These are phyloP conservation scores for Nannoperca australis DNA, from an alignment of 2,797 vertebrate genomes.

Conservation along the genomic window DNA sequence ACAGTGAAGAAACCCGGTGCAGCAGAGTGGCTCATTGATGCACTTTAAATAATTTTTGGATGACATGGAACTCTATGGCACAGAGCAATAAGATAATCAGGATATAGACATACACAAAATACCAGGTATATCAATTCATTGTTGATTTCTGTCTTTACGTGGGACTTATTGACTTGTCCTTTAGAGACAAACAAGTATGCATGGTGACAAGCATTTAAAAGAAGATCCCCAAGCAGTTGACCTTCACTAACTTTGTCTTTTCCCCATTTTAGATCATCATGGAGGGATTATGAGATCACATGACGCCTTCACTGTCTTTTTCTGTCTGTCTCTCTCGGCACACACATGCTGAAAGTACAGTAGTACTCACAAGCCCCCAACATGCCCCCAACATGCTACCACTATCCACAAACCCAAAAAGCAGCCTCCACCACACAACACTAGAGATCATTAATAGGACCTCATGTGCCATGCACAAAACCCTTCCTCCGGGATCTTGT, in stretches of 20 bases:
- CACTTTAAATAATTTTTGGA: slow-evolving; percentile 15
- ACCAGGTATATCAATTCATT: too few relatives aligned
- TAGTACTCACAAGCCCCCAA: slow-evolving; percentile 35
- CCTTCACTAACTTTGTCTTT: not conserved
- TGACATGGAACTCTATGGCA: not conserved
- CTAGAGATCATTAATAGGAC: slow-evolving; percentile 66
- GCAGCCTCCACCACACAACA: slow-evolving; percentile 40
- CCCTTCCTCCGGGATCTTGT: slow-evolving; percentile 58
- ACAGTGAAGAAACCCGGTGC: not conserved
- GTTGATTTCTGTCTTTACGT: not conserved
- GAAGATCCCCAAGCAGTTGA: not conserved
- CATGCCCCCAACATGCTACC: slow-evolving; percentile 26
- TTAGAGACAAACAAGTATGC: not conserved
- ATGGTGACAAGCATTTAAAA: not conserved
- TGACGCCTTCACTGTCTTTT: slow-evolving; percentile 5
- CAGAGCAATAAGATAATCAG: not conserved
- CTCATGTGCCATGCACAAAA: slow-evolving; percentile 51
- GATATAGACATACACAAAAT: not conserved
- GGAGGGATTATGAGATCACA: not conserved
- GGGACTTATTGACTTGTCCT: not conserved
- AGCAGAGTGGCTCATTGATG: not conserved
- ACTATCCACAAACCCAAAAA: slow-evolving; percentile 37
- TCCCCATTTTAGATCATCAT: not conserved
- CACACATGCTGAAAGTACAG: slow-evolving; percentile 38
- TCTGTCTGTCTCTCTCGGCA: slow-evolving; percentile 6